Base-by-base conservation (phyloP, 2,888 invertebrate genomes). In the Uloborus plumipes region DNA sequence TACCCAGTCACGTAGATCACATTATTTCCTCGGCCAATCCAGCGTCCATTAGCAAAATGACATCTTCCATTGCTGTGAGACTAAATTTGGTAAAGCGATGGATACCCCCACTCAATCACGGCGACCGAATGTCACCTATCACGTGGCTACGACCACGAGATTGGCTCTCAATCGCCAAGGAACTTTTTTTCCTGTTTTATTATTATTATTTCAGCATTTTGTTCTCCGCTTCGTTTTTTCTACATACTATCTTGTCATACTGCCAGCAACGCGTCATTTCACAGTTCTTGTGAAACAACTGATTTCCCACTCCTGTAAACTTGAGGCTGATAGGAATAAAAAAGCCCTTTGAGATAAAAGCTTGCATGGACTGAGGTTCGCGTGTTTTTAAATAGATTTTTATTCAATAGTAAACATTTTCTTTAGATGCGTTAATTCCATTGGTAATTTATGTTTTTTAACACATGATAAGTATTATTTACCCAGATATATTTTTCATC, bases 31-130 rank as follows among this genome's bases (percentile, higher is more conserved):
- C 64, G 62, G 49, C 73, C 80, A 73, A 79, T 79, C 73, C 79
- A 61, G 61, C 79, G 79, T 79, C 80, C 80, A 80, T 80, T 80
- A 80, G 74, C 80, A 67, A 80, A 80, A 80, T 80, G 80, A 80
- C 80, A 80, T 74, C 73, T 74, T 80, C 69, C 67, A 80, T 69
- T 80, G 69, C 74, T 62, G 55, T 73, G 74, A 80, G 74, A 73
- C 69, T 80, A 80, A 74, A 80, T 80, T 80, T 80, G 73, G 73
- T 69, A 79, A 79, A 79, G 49, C 67, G 79, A 79, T 78, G 53
- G 78, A 64, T 78, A 65, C 73, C 79, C 59, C 79, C 61, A 79
- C 79, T 79, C 79, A 79, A 79, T 79, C 79, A 79, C 72, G 49
- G 61, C 67, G 61, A 73, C 73, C 72, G 73, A 73, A 65, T 79